These are phyloP conservation scores for Vicugna pacos DNA, from an alignment of 2,113 vertebrate genomes.

Conservation along the genomic window DNA sequence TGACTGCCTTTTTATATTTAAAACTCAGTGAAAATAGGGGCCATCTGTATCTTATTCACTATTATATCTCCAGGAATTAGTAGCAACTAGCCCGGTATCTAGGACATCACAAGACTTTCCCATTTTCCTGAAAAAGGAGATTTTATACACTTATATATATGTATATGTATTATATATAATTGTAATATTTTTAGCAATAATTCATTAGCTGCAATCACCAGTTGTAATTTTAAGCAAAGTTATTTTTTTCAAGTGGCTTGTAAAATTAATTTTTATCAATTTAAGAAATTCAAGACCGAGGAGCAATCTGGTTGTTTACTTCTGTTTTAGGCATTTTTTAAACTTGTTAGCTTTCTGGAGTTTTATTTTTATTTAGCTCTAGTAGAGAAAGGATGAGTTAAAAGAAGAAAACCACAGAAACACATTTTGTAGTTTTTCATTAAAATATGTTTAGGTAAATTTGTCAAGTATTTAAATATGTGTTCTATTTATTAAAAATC, in stretches of 20 bases:
- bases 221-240: conserved; percentile 30
- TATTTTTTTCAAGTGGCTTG: conserved; percentile 10
- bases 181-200: conserved; percentile 35
- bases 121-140: not conserved
- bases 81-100: not conserved
- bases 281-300: not conserved
- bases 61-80: not conserved
- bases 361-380: not conserved
- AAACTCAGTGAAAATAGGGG: not conserved
- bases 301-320: not conserved
- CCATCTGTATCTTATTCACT: not conserved
- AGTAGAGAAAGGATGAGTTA: not conserved
- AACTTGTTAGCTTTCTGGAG: not conserved
- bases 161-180: not conserved
- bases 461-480: not conserved
- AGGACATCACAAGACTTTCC: not conserved
- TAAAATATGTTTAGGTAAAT: not conserved
- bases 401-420: not conserved
- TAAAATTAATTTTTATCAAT: conserved; percentile 48
- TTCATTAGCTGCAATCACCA: conserved; percentile 37
- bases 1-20: conserved; percentile 4
- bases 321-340: conserved; percentile 41
- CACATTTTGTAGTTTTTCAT: not conserved
- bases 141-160: not conserved
- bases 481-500: not conserved